Conservation (phyloP, 37 sponge, comb jelly and placozoan species). For the Hormiphora californensis region DNA sequence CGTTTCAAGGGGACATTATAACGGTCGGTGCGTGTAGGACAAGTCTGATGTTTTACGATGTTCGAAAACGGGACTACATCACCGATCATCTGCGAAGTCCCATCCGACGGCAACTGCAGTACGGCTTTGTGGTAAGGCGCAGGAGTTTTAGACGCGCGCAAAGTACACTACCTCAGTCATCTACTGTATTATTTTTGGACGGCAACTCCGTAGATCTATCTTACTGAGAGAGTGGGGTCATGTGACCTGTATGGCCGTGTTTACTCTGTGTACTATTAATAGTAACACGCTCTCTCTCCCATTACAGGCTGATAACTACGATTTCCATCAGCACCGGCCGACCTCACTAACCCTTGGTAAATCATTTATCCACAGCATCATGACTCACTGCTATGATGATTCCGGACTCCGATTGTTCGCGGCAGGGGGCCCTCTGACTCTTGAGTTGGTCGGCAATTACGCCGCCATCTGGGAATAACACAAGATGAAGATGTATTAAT, state of each 20-base stretch:
- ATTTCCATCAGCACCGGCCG: conserved; percentile 21
- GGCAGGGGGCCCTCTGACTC: conserved; percentile 85
- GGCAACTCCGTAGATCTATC: no score
- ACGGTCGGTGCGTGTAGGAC: conserved; percentile 33
- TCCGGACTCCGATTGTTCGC: conserved; percentile 69
- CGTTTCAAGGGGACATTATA: conserved; percentile 43
- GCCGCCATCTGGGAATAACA: conserved; percentile 84
- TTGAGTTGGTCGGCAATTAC: conserved; percentile 89
- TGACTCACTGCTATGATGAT: conserved; percentile 89
- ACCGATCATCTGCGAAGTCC: not conserved
- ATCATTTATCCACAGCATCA: conserved; percentile 58
- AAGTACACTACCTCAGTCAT: conserved; percentile 41
- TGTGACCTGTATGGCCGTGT: not conserved
- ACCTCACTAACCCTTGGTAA: not conserved
- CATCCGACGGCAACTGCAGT: not conserved
- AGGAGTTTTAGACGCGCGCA: not conserved
- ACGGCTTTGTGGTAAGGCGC: conserved; percentile 50
- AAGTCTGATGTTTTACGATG: conserved; percentile 52
- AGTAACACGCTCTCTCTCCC: no score
- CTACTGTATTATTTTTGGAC: conserved; percentile 56
- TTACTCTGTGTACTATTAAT: not conserved
- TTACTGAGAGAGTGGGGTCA: not conserved
- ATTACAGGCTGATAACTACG: conserved; percentile 35
- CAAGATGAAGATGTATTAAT: no score
- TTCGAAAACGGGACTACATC: conserved; percentile 30